phyloP scores from a whole-genome alignment of 2,797 vertebrate genomes.

The Crocodylus rhombifer region DNA sequence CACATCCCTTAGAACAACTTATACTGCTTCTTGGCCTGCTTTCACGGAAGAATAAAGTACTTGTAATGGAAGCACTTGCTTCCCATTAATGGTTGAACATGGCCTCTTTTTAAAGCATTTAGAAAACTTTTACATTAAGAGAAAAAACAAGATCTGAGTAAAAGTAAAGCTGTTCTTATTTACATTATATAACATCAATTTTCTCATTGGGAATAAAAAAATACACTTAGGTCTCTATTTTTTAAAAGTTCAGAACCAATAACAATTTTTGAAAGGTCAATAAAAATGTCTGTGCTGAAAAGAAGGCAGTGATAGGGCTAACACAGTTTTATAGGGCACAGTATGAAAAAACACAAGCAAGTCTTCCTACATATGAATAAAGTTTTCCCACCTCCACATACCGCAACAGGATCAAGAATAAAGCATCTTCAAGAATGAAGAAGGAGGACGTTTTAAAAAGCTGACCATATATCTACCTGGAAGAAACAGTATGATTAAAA shows the following conservation, averaged over 20 bases:
- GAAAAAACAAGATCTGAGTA: not conserved
- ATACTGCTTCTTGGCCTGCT: not conserved
- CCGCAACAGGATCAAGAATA: not conserved
- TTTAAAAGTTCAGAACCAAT: slow-evolving; percentile 3
- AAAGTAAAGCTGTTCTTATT: slow-evolving; percentile 5
- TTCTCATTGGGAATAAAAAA: not conserved
- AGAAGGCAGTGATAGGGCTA: not conserved
- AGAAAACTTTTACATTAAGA: slow-evolving; percentile 4
- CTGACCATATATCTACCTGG: not conserved
- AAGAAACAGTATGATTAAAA: not conserved
- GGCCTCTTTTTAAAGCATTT: not conserved
- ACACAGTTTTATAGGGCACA: not conserved
- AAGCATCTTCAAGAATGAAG: not conserved
- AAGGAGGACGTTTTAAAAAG: not conserved
- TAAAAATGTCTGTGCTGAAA: not conserved
- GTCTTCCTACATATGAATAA: slow-evolving; percentile 4
- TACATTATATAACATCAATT: not conserved
- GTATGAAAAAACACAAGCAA: not conserved
- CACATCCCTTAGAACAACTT: not conserved
- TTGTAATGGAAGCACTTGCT: not conserved
- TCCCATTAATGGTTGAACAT: not conserved
- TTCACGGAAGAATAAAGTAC: not conserved
- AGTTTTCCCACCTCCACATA: slow-evolving; percentile 16
- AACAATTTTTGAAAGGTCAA: not conserved
- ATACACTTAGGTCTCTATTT: not conserved